Percentiles rank a stretch among this genome's conserved stretches.
Conservation (phyloP, 2,797 vertebrate species). For the Serranus cabrilla region DNA sequence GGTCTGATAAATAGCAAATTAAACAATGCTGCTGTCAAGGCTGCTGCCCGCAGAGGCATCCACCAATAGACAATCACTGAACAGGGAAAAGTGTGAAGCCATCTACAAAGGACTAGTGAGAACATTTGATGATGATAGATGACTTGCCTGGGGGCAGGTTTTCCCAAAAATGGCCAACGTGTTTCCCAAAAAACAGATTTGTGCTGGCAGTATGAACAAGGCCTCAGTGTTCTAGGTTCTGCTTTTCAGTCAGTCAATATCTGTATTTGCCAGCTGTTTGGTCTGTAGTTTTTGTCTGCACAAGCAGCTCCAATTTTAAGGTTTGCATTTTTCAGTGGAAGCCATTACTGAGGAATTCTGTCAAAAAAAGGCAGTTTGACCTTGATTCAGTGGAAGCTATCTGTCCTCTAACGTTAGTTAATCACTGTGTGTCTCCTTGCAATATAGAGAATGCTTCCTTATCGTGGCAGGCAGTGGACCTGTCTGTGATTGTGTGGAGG, state of each 20-base stretch:
- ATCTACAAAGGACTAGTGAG: too few relatives aligned
- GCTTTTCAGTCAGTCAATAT: constrained; percentile 48
- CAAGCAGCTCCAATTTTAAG: constrained; percentile 15
- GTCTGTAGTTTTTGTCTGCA: constrained; percentile 10
- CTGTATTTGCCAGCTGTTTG: constrained; percentile 13
- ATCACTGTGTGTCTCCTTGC: constrained; percentile 40
- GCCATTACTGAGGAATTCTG: constrained; percentile 33
- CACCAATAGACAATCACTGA: too few relatives aligned
- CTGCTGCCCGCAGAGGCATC: too few relatives aligned
- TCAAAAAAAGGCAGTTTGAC: constrained; percentile 47
- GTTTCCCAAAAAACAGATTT: too few relatives aligned
- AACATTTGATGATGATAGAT: too few relatives aligned
- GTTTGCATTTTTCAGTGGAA: constrained; percentile 26
- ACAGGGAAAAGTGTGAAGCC: too few relatives aligned
- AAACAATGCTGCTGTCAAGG: too few relatives aligned
- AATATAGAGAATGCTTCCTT: constrained; percentile 44
- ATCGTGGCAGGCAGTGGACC: constrained; percentile 49
- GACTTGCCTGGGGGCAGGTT: too few relatives aligned
- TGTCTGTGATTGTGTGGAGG: constrained; percentile 22
- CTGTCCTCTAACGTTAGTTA: constrained; percentile 35
- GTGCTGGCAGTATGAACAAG: too few relatives aligned
- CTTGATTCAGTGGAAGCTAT: constrained; percentile 51
- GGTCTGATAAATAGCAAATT: too few relatives aligned
- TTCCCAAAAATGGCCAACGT: too few relatives aligned
- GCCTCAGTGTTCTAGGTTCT: constrained; percentile 23